These are phyloP conservation scores for Atethmia centrago DNA, from an alignment of 2,888 invertebrate species.

Conservation along the genomic window DNA sequence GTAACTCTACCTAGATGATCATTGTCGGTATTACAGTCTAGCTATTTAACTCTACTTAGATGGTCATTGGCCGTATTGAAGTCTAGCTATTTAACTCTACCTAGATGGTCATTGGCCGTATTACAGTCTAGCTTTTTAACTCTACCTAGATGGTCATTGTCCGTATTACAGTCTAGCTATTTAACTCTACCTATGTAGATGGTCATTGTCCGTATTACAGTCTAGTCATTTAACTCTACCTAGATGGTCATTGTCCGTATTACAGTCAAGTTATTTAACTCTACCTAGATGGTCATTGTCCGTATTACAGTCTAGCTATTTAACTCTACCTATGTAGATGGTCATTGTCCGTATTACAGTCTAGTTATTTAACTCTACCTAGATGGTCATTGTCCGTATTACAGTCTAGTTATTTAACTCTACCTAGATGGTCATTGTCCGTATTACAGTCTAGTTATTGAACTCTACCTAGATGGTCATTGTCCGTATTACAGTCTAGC, in stretches of 20 bases:
- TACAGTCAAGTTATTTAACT: background rate
- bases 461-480: too few relatives aligned
- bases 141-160: conserved; percentile 21
- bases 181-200: too few relatives aligned
- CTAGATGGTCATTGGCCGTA: conserved; percentile 19
- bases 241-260: conserved; percentile 16
- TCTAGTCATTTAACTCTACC: background rate
- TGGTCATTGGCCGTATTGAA: conserved; percentile 17
- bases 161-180: conserved; percentile 1
- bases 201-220: conserved; percentile 15
- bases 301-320: background rate
- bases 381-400: conserved; percentile 16
- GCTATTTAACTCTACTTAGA: too few relatives aligned
- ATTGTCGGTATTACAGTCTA: conserved; percentile 7
- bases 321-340: too few relatives aligned
- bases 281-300: conserved; percentile 22
- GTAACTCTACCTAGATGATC: too few relatives aligned
- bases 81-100: background rate
- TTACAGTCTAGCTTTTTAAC: background rate
- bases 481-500: conserved; percentile 7
- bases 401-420: background rate
- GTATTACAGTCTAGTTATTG: background rate
- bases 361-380: background rate
- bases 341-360: conserved; percentile 9
- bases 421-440: conserved; percentile 21